Evolutionary conservation across 2,888 invertebrate species (phyloP).

Genomic region (Idaea biselata): DNA sequence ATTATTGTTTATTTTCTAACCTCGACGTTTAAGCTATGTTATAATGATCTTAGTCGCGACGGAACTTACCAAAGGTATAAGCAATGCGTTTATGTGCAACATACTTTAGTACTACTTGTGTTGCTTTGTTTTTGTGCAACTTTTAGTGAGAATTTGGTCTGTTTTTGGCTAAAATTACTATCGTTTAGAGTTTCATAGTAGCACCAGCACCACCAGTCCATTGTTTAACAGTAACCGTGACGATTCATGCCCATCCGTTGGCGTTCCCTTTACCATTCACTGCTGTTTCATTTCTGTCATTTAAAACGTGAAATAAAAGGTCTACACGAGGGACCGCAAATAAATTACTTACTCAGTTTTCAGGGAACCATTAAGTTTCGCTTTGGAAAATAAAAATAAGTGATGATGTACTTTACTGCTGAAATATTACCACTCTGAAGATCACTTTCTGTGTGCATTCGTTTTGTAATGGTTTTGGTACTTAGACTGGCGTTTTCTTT

Average conservation of each 20-base stretch:
- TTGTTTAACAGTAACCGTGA: constrained; percentile 43
- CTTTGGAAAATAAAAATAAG: constrained; percentile 14
- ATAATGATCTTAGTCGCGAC: no score
- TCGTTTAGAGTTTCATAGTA: constrained; percentile 13
- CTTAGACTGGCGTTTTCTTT: not conserved
- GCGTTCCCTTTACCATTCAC: constrained; percentile 36
- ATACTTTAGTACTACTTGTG: no score
- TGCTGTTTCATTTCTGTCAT: constrained; percentile 27
- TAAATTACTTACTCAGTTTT: constrained; percentile 11
- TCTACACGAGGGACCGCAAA: constrained; percentile 6
- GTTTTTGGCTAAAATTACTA: not conserved
- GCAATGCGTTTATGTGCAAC: no score
- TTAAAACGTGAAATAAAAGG: constrained; percentile 20
- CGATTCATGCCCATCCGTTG: constrained; percentile 45
- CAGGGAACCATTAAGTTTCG: constrained; percentile 12
- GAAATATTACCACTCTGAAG: constrained; percentile 13
- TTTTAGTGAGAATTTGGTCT: no score
- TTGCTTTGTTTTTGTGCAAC: no score
- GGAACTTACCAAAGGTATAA: no score
- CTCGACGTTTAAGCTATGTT: no score
- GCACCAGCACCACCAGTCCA: constrained; percentile 21
- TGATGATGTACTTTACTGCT: constrained; percentile 15
- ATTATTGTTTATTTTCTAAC: no score
- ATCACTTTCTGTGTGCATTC: constrained; percentile 12
- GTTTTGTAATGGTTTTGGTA: constrained; percentile 11